These are phyloP conservation scores for Drosophila mayaguana DNA, from an alignment of 2,888 invertebrate genomes.

Conservation along the genomic window DNA sequence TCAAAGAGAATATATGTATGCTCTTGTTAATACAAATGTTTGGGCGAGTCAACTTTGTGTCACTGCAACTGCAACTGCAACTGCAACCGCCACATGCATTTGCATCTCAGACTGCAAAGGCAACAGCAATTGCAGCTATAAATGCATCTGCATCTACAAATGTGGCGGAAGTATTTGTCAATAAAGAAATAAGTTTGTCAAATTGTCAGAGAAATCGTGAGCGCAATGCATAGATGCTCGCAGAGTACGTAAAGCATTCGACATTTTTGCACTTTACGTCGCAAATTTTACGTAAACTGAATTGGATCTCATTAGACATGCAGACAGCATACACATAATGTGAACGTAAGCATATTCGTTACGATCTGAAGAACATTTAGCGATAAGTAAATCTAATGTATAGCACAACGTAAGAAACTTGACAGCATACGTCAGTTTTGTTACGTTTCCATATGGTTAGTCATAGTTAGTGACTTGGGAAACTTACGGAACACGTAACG, in stretches of 20 bases:
- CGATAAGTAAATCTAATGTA: too few relatives aligned
- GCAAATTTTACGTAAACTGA: neutral
- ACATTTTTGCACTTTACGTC: neutral
- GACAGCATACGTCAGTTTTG: neutral
- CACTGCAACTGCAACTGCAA: slow-evolving; percentile 9
- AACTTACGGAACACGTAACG: too few relatives aligned
- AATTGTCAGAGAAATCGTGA: slow-evolving; percentile 7
- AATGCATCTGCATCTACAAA: neutral
- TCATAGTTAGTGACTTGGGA: too few relatives aligned
- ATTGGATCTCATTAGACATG: neutral
- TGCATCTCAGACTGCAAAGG: neutral
- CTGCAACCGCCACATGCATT: slow-evolving; percentile 2
- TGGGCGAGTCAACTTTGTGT: slow-evolving; percentile 19
- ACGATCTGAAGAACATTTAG: too few relatives aligned
- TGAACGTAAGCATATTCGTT: too few relatives aligned
- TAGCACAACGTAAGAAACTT: too few relatives aligned
- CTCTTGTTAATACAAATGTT: slow-evolving; percentile 32
- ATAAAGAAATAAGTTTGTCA: slow-evolving; percentile 32
- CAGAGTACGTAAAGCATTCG: neutral
- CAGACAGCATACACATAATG: too few relatives aligned
- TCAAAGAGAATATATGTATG: slow-evolving; percentile 24
- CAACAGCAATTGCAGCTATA: slow-evolving; percentile 1
- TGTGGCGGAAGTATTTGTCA: slow-evolving; percentile 43
- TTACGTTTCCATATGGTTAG: neutral
- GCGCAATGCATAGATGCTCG: slow-evolving; percentile 12